These are phyloP conservation scores for Xestoiulus laeticollis DNA, from an alignment of 2,888 invertebrate species.

Conservation along the genomic window DNA sequence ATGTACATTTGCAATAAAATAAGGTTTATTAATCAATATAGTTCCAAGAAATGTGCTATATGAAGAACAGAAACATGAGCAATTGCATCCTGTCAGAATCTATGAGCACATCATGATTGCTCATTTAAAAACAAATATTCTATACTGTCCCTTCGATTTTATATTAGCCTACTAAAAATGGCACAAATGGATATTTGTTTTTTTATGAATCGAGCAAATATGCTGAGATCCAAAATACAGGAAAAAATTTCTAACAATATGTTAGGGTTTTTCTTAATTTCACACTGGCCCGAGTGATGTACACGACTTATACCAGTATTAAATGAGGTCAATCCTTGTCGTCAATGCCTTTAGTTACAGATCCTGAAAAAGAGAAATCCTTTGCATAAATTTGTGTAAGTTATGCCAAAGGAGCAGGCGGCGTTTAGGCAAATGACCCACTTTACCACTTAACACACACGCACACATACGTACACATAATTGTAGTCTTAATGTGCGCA, in stretches of 20 bases:
- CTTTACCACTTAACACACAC: background rate
- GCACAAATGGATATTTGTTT: background rate
- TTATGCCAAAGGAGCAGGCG: background rate
- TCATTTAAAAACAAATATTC: background rate
- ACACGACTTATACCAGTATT: background rate
- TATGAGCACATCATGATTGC: background rate
- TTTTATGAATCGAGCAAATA: background rate
- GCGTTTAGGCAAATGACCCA: background rate
- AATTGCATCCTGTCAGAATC: background rate
- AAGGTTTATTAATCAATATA: background rate
- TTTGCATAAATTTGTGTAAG: background rate
- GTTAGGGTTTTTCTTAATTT: background rate
- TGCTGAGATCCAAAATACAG: background rate
- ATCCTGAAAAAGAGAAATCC: background rate
- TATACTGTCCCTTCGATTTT: background rate
- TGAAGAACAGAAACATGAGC: background rate
- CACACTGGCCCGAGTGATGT: background rate
- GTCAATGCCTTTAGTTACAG: constrained; percentile 11
- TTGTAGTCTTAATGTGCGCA: background rate
- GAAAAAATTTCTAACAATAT: background rate
- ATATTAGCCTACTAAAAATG: background rate
- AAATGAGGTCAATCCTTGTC: constrained; percentile 19
- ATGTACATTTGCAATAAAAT: background rate
- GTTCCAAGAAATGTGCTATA: background rate
- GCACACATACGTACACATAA: background rate